A percentile compares a stretch with the other conserved stretches of the same genome.
Evolutionary conservation across 23 tunicate genomes (phyloP).

Genomic region (Styela clava): DNA sequence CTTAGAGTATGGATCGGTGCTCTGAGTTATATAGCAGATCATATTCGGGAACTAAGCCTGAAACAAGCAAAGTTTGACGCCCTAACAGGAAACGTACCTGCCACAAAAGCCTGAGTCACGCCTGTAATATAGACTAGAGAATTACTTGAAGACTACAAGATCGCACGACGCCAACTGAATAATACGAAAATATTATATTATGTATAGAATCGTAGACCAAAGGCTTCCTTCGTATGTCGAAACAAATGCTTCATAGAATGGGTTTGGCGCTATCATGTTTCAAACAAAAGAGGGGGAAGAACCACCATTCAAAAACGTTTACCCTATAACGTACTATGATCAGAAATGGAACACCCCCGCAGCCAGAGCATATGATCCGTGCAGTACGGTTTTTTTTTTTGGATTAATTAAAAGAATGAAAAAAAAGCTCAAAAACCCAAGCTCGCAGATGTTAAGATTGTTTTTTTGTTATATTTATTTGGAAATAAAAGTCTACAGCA

Average conservation of each 20-base stretch:
- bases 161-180: neutral
- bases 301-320: neutral
- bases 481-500: no score
- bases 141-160: neutral
- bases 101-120: neutral
- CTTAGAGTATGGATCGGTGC: constrained; percentile 15
- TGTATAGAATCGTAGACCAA: neutral
- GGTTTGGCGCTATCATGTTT: constrained; percentile 32
- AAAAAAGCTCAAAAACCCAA: neutral
- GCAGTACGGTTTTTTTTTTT: neutral
- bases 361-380: constrained; percentile 5
- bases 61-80: constrained; percentile 18
- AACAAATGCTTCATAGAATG: constrained; percentile 31
- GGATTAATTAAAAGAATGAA: neutral
- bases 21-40: constrained; percentile 20
- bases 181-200: neutral
- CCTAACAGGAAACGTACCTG: neutral
- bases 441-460: neutral
- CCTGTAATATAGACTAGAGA: neutral
- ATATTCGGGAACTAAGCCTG: constrained; percentile 10
- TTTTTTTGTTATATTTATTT: no score
- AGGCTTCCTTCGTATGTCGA: constrained; percentile 5
- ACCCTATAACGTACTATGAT: constrained; percentile 25
- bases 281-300: constrained; percentile 13
- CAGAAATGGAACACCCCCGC: constrained; percentile 25